Evolutionary conservation across 2,888 invertebrate genomes (phyloP).

Genomic region (Plebejus anna): DNA sequence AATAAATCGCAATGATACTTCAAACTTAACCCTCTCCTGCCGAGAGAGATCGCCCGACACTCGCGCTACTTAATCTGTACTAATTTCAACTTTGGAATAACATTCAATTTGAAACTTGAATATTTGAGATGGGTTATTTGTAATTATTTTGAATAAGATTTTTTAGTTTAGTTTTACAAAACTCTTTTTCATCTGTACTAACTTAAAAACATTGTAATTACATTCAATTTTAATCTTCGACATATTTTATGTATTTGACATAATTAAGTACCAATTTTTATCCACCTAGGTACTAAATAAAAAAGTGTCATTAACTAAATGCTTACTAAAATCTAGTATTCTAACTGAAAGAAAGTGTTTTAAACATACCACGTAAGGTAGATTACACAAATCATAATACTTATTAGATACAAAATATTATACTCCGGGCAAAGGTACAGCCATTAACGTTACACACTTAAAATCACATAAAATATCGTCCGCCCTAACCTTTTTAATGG

Average conservation of each 20-base stretch:
- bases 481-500: conserved; percentile 76
- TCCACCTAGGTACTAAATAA: neutral
- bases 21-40: conserved; percentile 71
- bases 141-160: neutral
- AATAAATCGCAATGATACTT: conserved; percentile 79
- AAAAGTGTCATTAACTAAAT: neutral
- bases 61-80: conserved; percentile 43
- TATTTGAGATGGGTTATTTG: neutral
- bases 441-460: conserved; percentile 75
- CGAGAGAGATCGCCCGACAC: conserved; percentile 57
- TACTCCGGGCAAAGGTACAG: conserved; percentile 51
- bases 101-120: conserved; percentile 26
- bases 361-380: neutral
- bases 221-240: too few relatives aligned
- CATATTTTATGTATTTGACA: too few relatives aligned
- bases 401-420: conserved; percentile 6
- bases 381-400: neutral
- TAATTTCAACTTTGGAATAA: conserved; percentile 29
- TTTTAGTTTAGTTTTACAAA: neutral
- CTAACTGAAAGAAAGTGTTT: too few relatives aligned
- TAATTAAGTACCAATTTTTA: too few relatives aligned
- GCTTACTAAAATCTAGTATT: too few relatives aligned
- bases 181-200: too few relatives aligned
- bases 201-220: too few relatives aligned
- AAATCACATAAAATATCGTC: conserved; percentile 76